These are phyloP conservation scores for Bombus confusus DNA, from an alignment of 1,140 invertebrate genomes.

Conservation along the genomic window DNA sequence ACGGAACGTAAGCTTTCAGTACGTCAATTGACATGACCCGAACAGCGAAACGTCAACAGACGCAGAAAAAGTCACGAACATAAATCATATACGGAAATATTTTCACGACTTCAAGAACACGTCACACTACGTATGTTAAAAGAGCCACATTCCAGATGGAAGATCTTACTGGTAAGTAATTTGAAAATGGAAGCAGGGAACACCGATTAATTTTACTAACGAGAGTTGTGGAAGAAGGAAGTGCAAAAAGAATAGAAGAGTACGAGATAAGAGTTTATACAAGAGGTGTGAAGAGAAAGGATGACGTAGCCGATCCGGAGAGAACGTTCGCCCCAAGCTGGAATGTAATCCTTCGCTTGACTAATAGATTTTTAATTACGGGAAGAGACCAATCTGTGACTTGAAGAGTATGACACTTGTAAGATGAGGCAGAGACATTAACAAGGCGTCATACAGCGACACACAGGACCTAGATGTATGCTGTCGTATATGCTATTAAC, in stretches of 20 bases:
- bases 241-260: background rate
- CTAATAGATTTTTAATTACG: conserved; percentile 23
- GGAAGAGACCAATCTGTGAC: background rate
- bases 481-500: too few species aligned
- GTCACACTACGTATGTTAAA: too few species aligned
- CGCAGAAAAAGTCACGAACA: too few species aligned
- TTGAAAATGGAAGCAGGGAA: background rate
- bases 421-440: background rate
- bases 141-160: too few species aligned
- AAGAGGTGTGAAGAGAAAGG: background rate
- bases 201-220: background rate
- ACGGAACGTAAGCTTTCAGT: too few species aligned
- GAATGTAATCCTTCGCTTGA: background rate
- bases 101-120: too few species aligned
- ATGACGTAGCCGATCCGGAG: background rate
- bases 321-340: background rate
- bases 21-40: too few species aligned
- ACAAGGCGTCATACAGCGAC: background rate
- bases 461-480: too few species aligned
- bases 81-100: too few species aligned
- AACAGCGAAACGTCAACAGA: too few species aligned
- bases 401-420: background rate
- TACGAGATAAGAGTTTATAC: background rate
- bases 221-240: background rate
- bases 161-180: background rate